These are phyloP conservation scores for Rhodophaea formosa DNA, from an alignment of 2,888 invertebrate genomes.

Conservation along the genomic window DNA sequence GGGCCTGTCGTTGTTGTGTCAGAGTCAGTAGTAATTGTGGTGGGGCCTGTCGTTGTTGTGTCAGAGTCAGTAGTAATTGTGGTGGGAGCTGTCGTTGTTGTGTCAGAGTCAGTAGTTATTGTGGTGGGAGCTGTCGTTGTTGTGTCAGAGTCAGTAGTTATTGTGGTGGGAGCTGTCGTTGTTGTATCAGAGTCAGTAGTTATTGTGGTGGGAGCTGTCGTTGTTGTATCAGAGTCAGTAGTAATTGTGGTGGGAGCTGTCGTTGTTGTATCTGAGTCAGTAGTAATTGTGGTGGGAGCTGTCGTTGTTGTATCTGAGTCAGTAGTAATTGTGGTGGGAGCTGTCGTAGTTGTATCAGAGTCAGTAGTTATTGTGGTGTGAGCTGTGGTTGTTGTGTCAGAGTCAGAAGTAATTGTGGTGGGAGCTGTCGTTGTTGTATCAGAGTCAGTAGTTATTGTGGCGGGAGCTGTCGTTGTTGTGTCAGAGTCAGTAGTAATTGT, in stretches of 20 bases:
- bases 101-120: background rate
- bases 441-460: background rate
- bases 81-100: background rate
- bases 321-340: background rate
- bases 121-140: background rate
- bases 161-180: background rate
- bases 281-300: background rate
- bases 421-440: background rate
- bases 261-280: background rate
- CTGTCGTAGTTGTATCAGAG: background rate
- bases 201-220: background rate
- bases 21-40: background rate
- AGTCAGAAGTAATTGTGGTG: background rate
- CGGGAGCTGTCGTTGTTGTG: background rate
- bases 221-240: background rate
- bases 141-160: background rate
- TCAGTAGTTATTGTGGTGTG: background rate
- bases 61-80: background rate
- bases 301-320: background rate
- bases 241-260: background rate
- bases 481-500: background rate
- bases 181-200: background rate
- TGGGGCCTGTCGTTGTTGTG: background rate
- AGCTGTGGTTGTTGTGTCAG: background rate
- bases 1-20: background rate